A percentile compares a stretch with the other conserved stretches of the same genome.
Conservation (phyloP, 2,113 vertebrate genomes). For the Menura novaehollandiae region DNA sequence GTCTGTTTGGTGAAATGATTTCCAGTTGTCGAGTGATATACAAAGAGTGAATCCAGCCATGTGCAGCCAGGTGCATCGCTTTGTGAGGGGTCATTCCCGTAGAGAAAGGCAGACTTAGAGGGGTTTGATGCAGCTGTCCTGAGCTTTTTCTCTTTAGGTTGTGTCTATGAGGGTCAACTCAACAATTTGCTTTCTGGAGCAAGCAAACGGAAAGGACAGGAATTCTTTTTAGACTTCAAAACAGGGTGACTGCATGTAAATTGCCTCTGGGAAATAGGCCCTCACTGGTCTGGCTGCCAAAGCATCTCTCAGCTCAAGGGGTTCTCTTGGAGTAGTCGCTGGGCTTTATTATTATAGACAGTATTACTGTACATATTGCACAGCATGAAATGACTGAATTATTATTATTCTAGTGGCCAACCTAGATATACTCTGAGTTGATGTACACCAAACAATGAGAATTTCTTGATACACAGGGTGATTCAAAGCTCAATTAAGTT, state of each 20-base stretch:
- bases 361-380: neutral
- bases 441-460: neutral
- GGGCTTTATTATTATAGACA: neutral
- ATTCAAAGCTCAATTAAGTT: neutral
- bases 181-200: neutral
- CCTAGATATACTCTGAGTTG: neutral
- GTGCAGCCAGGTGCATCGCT: neutral
- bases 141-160: neutral
- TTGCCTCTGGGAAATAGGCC: neutral
- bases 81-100: accelerated
- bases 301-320: neutral
- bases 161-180: neutral
- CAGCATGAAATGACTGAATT: neutral
- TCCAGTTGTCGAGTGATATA: accelerated
- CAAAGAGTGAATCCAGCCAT: neutral
- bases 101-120: neutral
- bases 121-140: neutral
- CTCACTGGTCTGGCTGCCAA: neutral
- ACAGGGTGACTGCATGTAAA: neutral
- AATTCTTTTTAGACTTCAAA: neutral
- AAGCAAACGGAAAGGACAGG: neutral
- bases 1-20: accelerated
- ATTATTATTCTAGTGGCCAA: neutral
- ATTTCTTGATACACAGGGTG: neutral
- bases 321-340: neutral